Percentiles rank a stretch among this genome's conserved stretches.
Evolutionary conservation across 2,888 invertebrate species (phyloP).

Genomic region (Copidosoma aretas): DNA sequence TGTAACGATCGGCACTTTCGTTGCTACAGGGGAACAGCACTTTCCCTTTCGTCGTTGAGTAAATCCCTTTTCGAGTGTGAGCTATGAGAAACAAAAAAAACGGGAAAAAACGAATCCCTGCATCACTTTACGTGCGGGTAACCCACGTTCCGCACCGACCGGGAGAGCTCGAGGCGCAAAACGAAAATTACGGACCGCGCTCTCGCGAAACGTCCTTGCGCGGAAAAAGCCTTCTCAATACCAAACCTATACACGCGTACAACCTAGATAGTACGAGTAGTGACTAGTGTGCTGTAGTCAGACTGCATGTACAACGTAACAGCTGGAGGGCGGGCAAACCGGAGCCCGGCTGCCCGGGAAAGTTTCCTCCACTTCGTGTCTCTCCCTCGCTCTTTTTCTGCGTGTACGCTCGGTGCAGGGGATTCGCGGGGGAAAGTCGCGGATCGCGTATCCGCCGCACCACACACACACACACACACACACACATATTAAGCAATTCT

Average conservation of each 20-base stretch:
- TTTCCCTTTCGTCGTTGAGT: too few relatives aligned
- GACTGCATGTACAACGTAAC: too few relatives aligned
- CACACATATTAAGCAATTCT: not conserved
- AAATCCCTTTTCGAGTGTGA: too few relatives aligned
- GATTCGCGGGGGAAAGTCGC: constrained; percentile 33
- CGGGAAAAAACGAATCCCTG: not conserved
- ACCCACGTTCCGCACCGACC: not conserved
- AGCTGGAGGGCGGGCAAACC: too few relatives aligned
- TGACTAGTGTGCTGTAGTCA: too few relatives aligned
- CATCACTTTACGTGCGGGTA: not conserved
- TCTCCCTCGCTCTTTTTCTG: not conserved
- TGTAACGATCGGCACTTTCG: too few relatives aligned
- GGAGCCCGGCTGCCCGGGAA: not conserved
- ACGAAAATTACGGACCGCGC: not conserved
- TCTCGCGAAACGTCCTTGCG: constrained; percentile 17
- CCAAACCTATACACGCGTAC: too few relatives aligned
- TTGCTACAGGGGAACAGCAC: too few relatives aligned
- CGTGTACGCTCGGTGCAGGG: not conserved
- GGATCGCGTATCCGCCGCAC: constrained; percentile 30
- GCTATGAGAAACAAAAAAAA: too few relatives aligned
- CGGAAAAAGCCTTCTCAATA: constrained; percentile 19
- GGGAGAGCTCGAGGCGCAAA: not conserved
- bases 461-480: constrained; percentile 11
- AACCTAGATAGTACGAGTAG: too few relatives aligned
- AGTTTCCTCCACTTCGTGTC: not conserved